Conservation (phyloP, 1,140 invertebrate genomes). For the Dreissena rostriformis region DNA sequence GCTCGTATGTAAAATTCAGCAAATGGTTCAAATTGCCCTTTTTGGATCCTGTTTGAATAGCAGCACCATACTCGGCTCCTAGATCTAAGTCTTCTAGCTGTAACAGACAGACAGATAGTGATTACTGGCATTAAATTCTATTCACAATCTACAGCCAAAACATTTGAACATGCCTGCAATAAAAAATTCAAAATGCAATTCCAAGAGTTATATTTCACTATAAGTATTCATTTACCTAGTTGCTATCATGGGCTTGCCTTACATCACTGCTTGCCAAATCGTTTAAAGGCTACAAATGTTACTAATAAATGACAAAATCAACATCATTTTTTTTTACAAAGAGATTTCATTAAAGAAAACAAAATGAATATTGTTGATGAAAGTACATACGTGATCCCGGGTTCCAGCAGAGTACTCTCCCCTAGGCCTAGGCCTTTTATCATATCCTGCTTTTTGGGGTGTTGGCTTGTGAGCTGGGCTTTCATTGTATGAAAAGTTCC, state of each 20-base stretch:
- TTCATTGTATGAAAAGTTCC: conserved; percentile 58
- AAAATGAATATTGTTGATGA: conserved; percentile 19
- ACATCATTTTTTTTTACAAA: too few relatives aligned
- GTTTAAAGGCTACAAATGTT: too few relatives aligned
- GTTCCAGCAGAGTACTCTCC: conserved; percentile 74
- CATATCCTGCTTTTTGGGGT: conserved; percentile 84
- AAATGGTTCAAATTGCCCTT: conserved; percentile 96
- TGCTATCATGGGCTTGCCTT: too few relatives aligned
- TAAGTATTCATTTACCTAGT: too few relatives aligned
- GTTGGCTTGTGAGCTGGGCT: conserved; percentile 84
- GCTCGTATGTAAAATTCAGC: conserved; percentile 89
- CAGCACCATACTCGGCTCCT: conserved; percentile 90
- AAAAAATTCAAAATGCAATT: too few relatives aligned
- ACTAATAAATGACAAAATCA: too few relatives aligned
- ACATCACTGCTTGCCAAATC: too few relatives aligned
- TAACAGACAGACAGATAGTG: conserved; percentile 56
- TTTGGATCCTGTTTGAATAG: conserved; percentile 90
- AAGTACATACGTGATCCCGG: conserved; percentile 76
- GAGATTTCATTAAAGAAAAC: neutral
- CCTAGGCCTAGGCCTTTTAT: conserved; percentile 88
- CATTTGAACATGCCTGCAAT: too few relatives aligned
- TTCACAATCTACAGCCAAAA: too few relatives aligned
- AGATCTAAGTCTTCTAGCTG: conserved; percentile 56
- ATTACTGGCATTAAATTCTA: too few relatives aligned
- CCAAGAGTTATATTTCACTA: too few relatives aligned